Percentiles rank a stretch among this genome's conserved stretches.
phyloP scores from a whole-genome alignment of 2,113 vertebrate genomes.

The Protobothrops mucrosquamatus region DNA sequence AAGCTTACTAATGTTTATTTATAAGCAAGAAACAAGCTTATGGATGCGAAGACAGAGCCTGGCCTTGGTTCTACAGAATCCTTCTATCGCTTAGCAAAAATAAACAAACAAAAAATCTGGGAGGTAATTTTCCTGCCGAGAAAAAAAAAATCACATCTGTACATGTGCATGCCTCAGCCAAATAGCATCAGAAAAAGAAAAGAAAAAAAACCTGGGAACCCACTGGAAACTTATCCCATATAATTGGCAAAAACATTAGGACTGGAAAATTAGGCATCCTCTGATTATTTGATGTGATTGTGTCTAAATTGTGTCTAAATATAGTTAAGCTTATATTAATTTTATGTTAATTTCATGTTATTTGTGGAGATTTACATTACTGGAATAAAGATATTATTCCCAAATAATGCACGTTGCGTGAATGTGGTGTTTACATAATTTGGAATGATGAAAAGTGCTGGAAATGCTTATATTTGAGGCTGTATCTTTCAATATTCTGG shows the following conservation, averaged over 20 bases:
- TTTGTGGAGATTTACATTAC: background rate
- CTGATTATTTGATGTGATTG: background rate
- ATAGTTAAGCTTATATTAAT: background rate
- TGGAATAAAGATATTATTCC: background rate
- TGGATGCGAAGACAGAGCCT: background rate
- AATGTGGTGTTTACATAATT: background rate
- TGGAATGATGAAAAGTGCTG: background rate
- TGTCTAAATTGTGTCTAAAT: background rate
- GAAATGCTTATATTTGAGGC: background rate
- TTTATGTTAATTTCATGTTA: background rate
- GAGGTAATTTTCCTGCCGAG: background rate
- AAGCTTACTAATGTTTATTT: slow-evolving; percentile 21
- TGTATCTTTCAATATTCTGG: background rate
- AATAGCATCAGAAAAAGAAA: background rate
- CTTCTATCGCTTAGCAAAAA: background rate
- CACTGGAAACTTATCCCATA: background rate
- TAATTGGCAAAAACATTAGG: background rate
- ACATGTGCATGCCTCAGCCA: background rate
- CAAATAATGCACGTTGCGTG: background rate
- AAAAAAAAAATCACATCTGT: background rate
- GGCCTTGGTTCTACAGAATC: background rate
- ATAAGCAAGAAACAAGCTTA: background rate
- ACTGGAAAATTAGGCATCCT: background rate
- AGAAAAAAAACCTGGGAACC: background rate
- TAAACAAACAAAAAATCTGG: background rate